Conservation (phyloP, 2,797 vertebrate species). For the Hoplostethus atlanticus region DNA sequence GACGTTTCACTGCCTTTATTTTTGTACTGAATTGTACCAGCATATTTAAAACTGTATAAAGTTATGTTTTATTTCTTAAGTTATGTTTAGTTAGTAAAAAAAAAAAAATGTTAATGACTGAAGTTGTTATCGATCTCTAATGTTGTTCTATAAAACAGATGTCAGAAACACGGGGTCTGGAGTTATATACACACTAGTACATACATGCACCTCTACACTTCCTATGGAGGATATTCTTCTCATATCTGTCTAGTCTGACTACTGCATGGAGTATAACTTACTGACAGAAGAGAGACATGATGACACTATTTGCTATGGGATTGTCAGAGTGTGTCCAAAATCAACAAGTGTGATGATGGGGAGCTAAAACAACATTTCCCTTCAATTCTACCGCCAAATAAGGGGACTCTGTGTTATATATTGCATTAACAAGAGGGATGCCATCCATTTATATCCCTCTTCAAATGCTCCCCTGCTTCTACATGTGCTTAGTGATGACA, state of each 20-base stretch:
- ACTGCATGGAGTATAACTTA: not conserved
- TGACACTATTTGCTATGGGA: constrained; percentile 3
- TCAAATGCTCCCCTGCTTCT: no score
- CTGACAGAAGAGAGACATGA: not conserved
- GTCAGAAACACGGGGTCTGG: constrained; percentile 50
- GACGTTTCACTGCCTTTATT: constrained; percentile 84
- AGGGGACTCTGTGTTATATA: not conserved
- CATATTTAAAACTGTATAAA: constrained; percentile 89
- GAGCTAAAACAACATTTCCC: no score
- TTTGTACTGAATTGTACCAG: constrained; percentile 88
- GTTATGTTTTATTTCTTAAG: constrained; percentile 86
- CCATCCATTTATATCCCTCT: no score
- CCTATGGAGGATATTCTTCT: no score
- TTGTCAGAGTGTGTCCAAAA: not conserved
- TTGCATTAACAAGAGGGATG: no score
- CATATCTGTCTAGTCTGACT: not conserved
- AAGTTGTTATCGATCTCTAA: constrained; percentile 75
- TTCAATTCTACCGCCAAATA: not conserved
- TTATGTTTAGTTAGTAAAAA: constrained; percentile 86
- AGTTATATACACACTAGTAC: constrained; percentile 10
- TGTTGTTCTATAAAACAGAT: constrained; percentile 73
- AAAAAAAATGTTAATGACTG: constrained; percentile 80
- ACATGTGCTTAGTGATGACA: no score
- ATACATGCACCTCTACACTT: not conserved
- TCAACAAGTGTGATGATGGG: not conserved